Base-by-base conservation (phyloP, 2,888 invertebrate species). In the Macrosiphum euphorbiae region DNA sequence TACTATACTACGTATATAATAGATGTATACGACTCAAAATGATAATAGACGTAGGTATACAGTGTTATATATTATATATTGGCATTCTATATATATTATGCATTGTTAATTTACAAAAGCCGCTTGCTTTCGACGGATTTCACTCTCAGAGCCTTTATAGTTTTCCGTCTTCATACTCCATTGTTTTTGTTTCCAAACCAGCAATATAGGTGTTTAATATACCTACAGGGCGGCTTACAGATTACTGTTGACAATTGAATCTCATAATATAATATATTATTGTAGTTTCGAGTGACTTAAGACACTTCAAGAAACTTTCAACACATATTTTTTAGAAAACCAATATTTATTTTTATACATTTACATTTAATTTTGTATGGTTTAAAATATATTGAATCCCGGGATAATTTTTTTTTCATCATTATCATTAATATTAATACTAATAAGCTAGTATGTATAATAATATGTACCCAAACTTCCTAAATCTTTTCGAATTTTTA, bases 401-500 rank as follows among this genome's bases (percentile, higher is more conserved):
- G 3, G 1, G 13, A 61, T 13, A n/a, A 61, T 13, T 61, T 3
- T 11, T 61, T 61, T 28, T 61, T 61, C 10, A 61, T 61, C 3
- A 61, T 61, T 61, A 61, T 61, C 3, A 28, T 61, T 58, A n/a
- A n/a, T 28, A 58, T 58, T 8, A 61, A 13, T 78, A 67, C n/a
- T n/a, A 35, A 16, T 1, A 47, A 47, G 10, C 35, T 10, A 28
- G 28, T 61, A 28, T 61, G 28, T 61, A 58, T n/a, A 10, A 58
- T 1, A 11, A 11, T 1, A 28, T 7, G 5, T 28, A 1, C 10
- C 28, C 11, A 28, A 1, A 28, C 3, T n/a, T n/a, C 13, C 3
- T 61, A 61, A 61, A 13, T 11, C 61, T n/a, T n/a, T 13, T 61
- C 28, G 11, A 61, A 61, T n/a, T n/a, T n/a, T 13, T 0, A n/a